A percentile compares a stretch with the other conserved stretches of the same genome.
phyloP scores from a whole-genome alignment of 2,797 vertebrate genomes.

The Chiloscyllium punctatum region DNA sequence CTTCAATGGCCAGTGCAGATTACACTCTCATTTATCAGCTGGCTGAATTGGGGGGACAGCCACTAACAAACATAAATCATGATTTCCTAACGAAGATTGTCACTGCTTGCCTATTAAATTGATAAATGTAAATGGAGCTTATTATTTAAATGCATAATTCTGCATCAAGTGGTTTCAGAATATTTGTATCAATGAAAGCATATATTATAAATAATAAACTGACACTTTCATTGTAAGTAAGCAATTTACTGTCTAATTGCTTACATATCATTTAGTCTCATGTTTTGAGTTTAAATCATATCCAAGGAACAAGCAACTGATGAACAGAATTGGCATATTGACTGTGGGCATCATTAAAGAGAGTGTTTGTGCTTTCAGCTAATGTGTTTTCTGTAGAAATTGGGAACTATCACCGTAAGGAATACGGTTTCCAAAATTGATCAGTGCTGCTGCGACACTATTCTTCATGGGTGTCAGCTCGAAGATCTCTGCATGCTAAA shows the following conservation, averaged over 20 bases:
- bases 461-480: background rate
- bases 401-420: background rate
- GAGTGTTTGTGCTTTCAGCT: background rate
- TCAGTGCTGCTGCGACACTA: background rate
- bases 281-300: conserved; percentile 16
- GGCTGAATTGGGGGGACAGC: background rate
- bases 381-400: background rate
- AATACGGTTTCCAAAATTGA: background rate
- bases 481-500: background rate
- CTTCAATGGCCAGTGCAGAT: background rate
- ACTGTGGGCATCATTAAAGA: background rate
- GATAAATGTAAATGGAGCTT: conserved; percentile 15
- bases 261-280: background rate
- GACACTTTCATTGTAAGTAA: conserved; percentile 16
- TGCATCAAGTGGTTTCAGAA: background rate
- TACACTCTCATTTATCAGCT: background rate
- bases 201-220: conserved; percentile 18
- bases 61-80: background rate
- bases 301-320: conserved; percentile 6
- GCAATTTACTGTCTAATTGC: conserved; percentile 16
- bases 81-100: conserved; percentile 5
- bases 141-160: conserved; percentile 23
- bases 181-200: background rate
- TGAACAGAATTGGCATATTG: background rate
- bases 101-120: background rate